phyloP scores from a whole-genome alignment of 1,140 invertebrate species.

The Aphaenogaster ashmeadi region DNA sequence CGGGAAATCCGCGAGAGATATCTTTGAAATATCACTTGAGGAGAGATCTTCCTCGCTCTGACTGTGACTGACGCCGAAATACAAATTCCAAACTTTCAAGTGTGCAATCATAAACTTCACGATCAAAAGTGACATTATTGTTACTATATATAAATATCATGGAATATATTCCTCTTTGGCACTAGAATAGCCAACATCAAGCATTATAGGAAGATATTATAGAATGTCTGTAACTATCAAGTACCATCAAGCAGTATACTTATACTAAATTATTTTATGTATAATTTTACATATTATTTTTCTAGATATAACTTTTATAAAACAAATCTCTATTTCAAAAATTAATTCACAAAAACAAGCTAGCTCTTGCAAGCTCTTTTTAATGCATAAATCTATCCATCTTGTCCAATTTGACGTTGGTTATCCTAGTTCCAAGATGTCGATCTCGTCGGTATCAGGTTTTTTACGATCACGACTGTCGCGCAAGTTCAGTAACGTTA shows the following conservation, averaged over 20 bases:
- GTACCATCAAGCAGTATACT: background rate
- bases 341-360: background rate
- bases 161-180: background rate
- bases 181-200: constrained; percentile 1
- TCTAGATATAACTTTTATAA: background rate
- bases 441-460: background rate
- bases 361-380: background rate
- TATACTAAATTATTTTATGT: constrained; percentile 1
- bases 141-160: constrained; percentile 38
- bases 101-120: constrained; percentile 8
- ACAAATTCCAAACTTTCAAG: constrained; percentile 1
- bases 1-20: background rate
- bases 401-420: constrained; percentile 45
- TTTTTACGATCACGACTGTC: constrained; percentile 17
- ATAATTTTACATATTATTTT: background rate
- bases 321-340: background rate
- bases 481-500: constrained; percentile 23
- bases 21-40: background rate
- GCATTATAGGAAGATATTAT: background rate
- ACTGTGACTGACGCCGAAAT: constrained; percentile 38
- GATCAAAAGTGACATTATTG: constrained; percentile 23
- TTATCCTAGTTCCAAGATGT: constrained; percentile 38
- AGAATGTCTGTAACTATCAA: background rate
- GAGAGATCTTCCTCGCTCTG: constrained; percentile 7
- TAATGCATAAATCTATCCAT: background rate